These are phyloP conservation scores for Nothocercus nigrocapillus DNA, from an alignment of 2,113 vertebrate species.

Conservation along the genomic window DNA sequence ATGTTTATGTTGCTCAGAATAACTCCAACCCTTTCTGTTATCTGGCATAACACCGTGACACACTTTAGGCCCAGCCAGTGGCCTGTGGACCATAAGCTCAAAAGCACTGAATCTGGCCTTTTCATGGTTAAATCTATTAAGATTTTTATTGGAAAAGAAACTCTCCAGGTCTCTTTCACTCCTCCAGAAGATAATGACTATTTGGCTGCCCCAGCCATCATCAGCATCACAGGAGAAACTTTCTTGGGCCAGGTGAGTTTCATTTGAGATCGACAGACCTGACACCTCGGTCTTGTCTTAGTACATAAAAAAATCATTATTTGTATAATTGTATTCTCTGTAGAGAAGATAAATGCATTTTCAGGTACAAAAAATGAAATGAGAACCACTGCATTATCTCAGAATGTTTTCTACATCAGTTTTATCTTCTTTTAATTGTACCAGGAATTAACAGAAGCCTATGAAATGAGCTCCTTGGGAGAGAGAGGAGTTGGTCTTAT, in stretches of 20 bases:
- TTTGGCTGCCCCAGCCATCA: neutral
- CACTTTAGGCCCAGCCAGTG: neutral
- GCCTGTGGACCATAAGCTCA: neutral
- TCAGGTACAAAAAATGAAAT: neutral
- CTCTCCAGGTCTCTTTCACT: neutral
- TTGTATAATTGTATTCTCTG: neutral
- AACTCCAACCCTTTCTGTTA: neutral
- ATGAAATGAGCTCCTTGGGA: neutral
- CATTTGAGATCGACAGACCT: neutral
- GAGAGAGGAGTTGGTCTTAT: neutral
- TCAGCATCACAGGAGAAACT: neutral
- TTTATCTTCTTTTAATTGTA: neutral
- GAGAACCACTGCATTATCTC: neutral
- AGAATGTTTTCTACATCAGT: neutral
- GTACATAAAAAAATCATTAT: neutral
- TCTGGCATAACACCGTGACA: neutral
- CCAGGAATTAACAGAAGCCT: neutral
- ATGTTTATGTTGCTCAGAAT: neutral
- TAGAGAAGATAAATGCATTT: neutral
- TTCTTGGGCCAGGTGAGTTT: neutral
- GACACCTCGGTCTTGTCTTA: neutral
- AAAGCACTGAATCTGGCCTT: neutral
- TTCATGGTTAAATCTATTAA: neutral
- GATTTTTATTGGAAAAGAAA: neutral
- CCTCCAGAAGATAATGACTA: neutral